These are phyloP conservation scores for Calyptomena viridis DNA, from an alignment of 2,113 vertebrate genomes.

Conservation along the genomic window DNA sequence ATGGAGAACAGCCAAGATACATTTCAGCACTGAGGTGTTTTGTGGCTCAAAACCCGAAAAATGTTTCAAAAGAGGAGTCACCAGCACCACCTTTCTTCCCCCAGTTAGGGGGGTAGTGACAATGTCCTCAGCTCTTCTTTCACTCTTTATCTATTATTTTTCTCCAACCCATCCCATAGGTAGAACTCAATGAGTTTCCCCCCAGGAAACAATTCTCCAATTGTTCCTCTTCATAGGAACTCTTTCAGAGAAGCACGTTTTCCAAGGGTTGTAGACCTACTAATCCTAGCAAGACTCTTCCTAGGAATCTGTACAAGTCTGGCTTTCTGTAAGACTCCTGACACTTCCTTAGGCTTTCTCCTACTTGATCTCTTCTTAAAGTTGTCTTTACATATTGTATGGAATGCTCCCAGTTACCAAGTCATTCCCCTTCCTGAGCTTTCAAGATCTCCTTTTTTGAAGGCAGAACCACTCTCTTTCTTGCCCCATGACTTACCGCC, in stretches of 20 bases:
- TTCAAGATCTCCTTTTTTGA: not conserved
- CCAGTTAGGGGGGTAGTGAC: not conserved
- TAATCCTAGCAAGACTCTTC: not conserved
- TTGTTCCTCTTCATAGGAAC: not conserved
- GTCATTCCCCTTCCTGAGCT: not conserved
- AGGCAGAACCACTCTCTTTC: not conserved
- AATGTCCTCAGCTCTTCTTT: not conserved
- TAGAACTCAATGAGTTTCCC: not conserved
- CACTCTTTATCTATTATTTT: not conserved
- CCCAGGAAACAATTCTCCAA: not conserved
- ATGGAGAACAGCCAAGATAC: not conserved
- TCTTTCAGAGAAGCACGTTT: not conserved
- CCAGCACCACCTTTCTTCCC: not conserved
- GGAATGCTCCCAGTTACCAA: not conserved
- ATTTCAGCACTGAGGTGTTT: fast-evolving
- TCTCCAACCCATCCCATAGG: not conserved
- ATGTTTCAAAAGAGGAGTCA: not conserved
- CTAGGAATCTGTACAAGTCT: not conserved
- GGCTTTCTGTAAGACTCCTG: not conserved
- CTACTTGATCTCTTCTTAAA: not conserved
- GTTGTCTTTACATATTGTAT: not conserved
- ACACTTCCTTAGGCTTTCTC: not conserved
- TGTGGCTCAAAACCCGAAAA: not conserved
- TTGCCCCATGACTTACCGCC: not conserved
- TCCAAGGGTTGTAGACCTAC: not conserved